phyloP scores from a whole-genome alignment of 2,113 vertebrate species.

The Daboia siamensis region DNA sequence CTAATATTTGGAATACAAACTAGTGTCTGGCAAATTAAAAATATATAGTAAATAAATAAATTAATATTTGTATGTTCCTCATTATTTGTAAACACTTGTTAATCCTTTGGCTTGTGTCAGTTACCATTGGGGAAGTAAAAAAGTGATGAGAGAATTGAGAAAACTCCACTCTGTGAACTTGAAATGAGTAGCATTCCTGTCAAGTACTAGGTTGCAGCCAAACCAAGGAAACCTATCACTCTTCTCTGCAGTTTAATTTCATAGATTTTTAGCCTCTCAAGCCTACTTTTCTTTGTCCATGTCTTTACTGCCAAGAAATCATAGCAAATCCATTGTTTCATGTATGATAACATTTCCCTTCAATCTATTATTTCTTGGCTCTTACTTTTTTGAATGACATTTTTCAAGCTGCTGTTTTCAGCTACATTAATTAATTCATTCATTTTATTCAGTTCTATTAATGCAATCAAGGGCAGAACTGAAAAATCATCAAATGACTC shows the following conservation, averaged over 20 bases:
- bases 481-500: not conserved
- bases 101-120: not conserved
- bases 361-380: not conserved
- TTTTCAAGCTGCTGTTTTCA: not conserved
- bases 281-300: not conserved
- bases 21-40: not conserved
- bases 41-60: not conserved
- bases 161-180: not conserved
- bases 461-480: not conserved
- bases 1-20: not conserved
- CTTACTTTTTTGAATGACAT: not conserved
- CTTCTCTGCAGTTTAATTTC: not conserved
- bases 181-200: not conserved
- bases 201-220: not conserved
- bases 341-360: not conserved
- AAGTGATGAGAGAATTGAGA: not conserved
- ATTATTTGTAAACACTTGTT: not conserved
- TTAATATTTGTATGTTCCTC: not conserved
- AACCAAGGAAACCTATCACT: not conserved
- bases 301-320: not conserved
- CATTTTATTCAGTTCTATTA: not conserved
- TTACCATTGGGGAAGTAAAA: not conserved
- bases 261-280: not conserved
- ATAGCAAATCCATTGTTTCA: not conserved
- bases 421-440: not conserved